phyloP scores from a whole-genome alignment of 1,140 invertebrate genomes.

The Piezodorus guildinii region DNA sequence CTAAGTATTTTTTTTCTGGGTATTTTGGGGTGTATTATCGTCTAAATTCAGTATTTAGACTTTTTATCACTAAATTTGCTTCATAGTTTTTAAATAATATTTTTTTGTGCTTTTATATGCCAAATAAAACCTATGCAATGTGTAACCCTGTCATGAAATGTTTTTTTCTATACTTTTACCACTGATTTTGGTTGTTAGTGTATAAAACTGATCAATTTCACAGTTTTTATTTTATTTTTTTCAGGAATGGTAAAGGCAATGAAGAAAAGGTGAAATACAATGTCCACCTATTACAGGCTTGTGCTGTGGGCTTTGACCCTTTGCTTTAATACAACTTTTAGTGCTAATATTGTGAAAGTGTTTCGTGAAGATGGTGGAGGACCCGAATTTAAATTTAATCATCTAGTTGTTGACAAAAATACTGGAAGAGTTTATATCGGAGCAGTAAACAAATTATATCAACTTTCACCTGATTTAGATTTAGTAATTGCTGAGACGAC shows the following conservation, averaged over 20 bases:
- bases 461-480: slow-evolving; percentile 75
- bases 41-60: too few species aligned
- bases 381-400: slow-evolving; percentile 47
- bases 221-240: too few species aligned
- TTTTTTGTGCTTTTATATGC: too few species aligned
- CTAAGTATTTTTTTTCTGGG: too few species aligned
- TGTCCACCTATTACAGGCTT: not conserved
- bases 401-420: slow-evolving; percentile 82
- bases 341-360: slow-evolving; percentile 29
- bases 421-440: slow-evolving; percentile 87
- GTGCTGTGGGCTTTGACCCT: slow-evolving; percentile 21
- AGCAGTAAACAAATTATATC: slow-evolving; percentile 85
- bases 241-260: not conserved
- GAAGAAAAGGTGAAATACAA: slow-evolving; percentile 12
- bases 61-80: too few species aligned
- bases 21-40: too few species aligned
- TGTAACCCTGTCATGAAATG: too few species aligned
- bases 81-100: too few species aligned
- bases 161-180: too few species aligned
- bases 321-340: slow-evolving; percentile 1
- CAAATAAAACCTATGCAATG: too few species aligned
- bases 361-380: slow-evolving; percentile 28
- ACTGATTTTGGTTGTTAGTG: too few species aligned
- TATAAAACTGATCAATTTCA: too few species aligned
- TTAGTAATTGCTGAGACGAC: slow-evolving; percentile 66